phyloP scores from a whole-genome alignment of 1,140 invertebrate genomes.

The Brachionus asplanchnoidis region DNA sequence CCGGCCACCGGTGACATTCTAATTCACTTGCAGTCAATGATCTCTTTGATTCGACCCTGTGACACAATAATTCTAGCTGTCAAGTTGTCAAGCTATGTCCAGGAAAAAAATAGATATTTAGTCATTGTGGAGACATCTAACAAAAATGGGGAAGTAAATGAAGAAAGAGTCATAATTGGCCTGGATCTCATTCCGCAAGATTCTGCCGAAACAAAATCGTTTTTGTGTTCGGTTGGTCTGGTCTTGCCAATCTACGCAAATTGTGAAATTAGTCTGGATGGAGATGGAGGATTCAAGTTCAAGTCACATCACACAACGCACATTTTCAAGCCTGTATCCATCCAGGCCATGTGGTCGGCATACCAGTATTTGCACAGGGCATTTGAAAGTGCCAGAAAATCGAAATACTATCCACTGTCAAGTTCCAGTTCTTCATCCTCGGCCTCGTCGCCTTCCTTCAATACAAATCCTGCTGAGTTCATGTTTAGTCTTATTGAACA shows the following conservation, averaged over 20 bases:
- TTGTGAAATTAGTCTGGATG: conserved; percentile 32
- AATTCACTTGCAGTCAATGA: conserved; percentile 40
- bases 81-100: conserved; percentile 23
- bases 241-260: conserved; percentile 34
- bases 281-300: conserved; percentile 36
- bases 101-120: conserved; percentile 37
- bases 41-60: conserved; percentile 3
- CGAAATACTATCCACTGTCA: not conserved
- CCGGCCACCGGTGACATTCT: conserved; percentile 21
- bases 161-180: conserved; percentile 7
- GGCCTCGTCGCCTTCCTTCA: not conserved
- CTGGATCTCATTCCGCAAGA: not conserved
- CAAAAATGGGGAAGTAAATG: not conserved
- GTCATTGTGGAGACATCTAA: conserved; percentile 27
- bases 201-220: not conserved
- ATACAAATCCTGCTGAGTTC: not conserved
- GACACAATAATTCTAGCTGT: conserved; percentile 38
- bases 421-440: conserved; percentile 15
- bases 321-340: conserved; percentile 36
- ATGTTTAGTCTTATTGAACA: not conserved
- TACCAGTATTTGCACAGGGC: conserved; percentile 41
- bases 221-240: not conserved
- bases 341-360: conserved; percentile 37
- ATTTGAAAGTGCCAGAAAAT: conserved; percentile 22
- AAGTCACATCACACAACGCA: conserved; percentile 40